These are phyloP conservation scores for Pomacea maculata DNA, from an alignment of 1,140 invertebrate species.

Conservation along the genomic window DNA sequence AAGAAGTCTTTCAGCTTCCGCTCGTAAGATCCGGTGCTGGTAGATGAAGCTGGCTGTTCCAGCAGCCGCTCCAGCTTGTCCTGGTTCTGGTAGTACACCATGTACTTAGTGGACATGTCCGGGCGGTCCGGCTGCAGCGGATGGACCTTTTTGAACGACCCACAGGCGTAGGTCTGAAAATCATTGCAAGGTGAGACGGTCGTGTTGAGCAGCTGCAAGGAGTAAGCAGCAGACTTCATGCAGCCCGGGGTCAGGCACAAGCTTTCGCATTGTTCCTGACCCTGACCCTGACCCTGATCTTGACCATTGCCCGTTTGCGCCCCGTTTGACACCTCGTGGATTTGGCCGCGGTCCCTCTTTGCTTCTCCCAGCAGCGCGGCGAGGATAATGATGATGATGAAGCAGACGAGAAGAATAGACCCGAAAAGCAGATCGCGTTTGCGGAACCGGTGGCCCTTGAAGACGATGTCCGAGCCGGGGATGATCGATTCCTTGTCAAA, in stretches of 20 bases:
- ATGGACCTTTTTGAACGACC: slow-evolving; percentile 44
- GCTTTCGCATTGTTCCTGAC: slow-evolving; percentile 3
- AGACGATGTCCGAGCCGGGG: slow-evolving; percentile 38
- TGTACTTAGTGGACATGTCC: slow-evolving; percentile 35
- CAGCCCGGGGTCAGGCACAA: slow-evolving; percentile 43
- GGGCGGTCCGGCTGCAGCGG: slow-evolving; percentile 38
- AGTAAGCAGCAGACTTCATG: slow-evolving; percentile 44
- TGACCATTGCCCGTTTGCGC: slow-evolving; percentile 11
- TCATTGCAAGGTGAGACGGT: slow-evolving; percentile 68
- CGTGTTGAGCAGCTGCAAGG: slow-evolving; percentile 60
- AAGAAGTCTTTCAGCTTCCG: slow-evolving; percentile 53
- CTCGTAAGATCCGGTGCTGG: slow-evolving; percentile 33
- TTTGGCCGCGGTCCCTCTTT: slow-evolving; percentile 9
- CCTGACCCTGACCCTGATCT: not conserved
- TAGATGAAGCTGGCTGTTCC: slow-evolving; percentile 17
- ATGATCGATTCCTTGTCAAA: slow-evolving; percentile 41
- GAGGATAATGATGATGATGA: slow-evolving; percentile 41
- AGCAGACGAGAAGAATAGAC: slow-evolving; percentile 25
- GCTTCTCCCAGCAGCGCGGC: slow-evolving; percentile 36
- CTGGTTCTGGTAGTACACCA: slow-evolving; percentile 50
- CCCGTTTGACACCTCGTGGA: not conserved
- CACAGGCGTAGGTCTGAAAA: slow-evolving; percentile 71
- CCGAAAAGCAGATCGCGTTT: slow-evolving; percentile 42
- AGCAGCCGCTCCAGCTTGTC: slow-evolving; percentile 44
- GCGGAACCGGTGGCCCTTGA: slow-evolving; percentile 37